A percentile compares a stretch with the other conserved stretches of the same genome.
These are phyloP conservation scores for Diorhabda elongata DNA, from an alignment of 1,140 invertebrate species.

Conservation along the genomic window DNA sequence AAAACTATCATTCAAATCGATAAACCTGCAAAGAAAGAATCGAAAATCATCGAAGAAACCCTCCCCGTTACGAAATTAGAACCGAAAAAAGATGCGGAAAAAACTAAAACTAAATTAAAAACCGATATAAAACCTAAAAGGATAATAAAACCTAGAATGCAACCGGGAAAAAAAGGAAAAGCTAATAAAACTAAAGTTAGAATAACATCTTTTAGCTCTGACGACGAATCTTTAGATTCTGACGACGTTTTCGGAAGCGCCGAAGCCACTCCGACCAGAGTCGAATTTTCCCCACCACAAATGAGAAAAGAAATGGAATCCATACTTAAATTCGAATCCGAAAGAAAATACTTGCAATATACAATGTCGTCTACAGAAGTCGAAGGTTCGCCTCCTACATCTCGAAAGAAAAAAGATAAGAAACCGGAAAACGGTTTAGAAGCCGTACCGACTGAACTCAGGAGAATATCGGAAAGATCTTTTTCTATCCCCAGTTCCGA, in stretches of 20 bases:
- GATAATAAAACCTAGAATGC: constrained; percentile 52
- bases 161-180: constrained; percentile 53
- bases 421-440: constrained; percentile 57
- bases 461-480: constrained; percentile 63
- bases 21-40: constrained; percentile 44
- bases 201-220: constrained; percentile 67
- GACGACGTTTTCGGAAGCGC: constrained; percentile 68
- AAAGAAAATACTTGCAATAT: constrained; percentile 63
- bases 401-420: constrained; percentile 56
- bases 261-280: constrained; percentile 61
- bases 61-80: constrained; percentile 24
- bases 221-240: constrained; percentile 66
- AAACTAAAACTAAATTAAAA: constrained; percentile 50
- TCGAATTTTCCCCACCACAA: constrained; percentile 66
- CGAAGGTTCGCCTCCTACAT: constrained; percentile 65
- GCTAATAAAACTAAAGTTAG: constrained; percentile 60
- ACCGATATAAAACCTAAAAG: constrained; percentile 52
- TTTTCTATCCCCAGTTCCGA: constrained; percentile 68
- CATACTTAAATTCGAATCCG: constrained; percentile 63
- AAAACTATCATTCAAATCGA: constrained; percentile 45
- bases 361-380: constrained; percentile 71
- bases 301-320: constrained; percentile 67
- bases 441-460: constrained; percentile 56
- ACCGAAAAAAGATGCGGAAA: constrained; percentile 31
- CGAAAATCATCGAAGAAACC: constrained; percentile 25